A percentile compares a stretch with the other conserved stretches of the same genome.
Conservation (phyloP, 2,113 vertebrate genomes). For the Syngnathoides biaculeatus region DNA sequence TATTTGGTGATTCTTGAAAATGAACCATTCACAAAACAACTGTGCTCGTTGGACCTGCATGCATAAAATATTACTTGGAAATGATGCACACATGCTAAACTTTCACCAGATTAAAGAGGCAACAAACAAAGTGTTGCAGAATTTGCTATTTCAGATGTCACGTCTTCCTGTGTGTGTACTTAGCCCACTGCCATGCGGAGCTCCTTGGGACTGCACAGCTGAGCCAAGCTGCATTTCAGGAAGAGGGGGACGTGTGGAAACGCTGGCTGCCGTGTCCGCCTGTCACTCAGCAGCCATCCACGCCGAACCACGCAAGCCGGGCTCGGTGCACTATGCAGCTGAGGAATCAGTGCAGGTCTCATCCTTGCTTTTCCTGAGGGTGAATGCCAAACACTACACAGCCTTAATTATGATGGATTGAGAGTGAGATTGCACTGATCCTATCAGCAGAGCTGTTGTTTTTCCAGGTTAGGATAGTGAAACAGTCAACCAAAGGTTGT, state of each 20-base stretch:
- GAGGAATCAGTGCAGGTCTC: conserved; percentile 8
- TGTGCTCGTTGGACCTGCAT: neutral
- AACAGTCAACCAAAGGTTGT: conserved; percentile 7
- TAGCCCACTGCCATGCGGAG: conserved; percentile 55
- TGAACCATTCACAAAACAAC: neutral
- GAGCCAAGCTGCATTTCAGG: conserved; percentile 52
- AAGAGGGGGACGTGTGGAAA: conserved; percentile 46
- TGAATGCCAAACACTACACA: conserved; percentile 14
- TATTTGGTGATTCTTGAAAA: neutral
- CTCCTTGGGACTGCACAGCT: conserved; percentile 32
- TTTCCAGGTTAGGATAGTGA: conserved; percentile 15
- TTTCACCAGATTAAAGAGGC: conserved; percentile 22
- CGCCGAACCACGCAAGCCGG: conserved; percentile 16
- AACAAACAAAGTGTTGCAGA: conserved; percentile 40
- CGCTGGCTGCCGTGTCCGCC: conserved; percentile 34
- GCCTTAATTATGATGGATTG: conserved; percentile 28
- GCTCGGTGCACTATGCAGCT: conserved; percentile 10
- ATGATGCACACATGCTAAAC: conserved; percentile 11
- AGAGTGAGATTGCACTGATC: conserved; percentile 16
- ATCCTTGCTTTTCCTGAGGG: conserved; percentile 1
- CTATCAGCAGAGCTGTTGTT: conserved; percentile 13
- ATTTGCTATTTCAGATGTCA: conserved; percentile 65
- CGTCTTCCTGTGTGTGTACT: conserved; percentile 59
- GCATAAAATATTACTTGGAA: neutral
- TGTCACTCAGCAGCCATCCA: conserved; percentile 52